phyloP scores from a whole-genome alignment of 1,140 invertebrate species.

The Cherax quadricarinatus region DNA sequence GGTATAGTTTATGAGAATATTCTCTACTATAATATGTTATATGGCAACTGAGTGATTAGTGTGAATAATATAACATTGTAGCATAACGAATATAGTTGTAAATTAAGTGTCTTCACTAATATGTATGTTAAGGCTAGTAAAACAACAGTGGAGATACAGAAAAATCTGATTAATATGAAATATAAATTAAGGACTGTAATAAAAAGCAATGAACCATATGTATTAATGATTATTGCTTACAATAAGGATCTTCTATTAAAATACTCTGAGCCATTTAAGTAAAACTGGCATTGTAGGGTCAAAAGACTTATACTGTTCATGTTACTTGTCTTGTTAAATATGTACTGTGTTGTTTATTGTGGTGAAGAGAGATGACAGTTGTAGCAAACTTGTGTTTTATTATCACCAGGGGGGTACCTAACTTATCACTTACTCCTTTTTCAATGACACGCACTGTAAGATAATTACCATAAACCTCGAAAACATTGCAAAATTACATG shows the following conservation, averaged over 20 bases:
- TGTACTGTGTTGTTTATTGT: constrained; percentile 65
- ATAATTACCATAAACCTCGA: neutral
- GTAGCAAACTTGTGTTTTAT: constrained; percentile 25
- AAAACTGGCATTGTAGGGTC: constrained; percentile 10
- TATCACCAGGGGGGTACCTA: no score
- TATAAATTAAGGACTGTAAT: neutral
- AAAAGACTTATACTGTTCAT: constrained; percentile 33
- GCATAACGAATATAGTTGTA: constrained; percentile 49
- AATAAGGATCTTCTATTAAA: neutral
- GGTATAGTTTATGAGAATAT: constrained; percentile 5
- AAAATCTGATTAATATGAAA: no score
- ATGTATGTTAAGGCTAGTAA: constrained; percentile 24
- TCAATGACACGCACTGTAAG: neutral
- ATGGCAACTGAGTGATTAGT: constrained; percentile 12
- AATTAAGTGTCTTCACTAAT: constrained; percentile 39
- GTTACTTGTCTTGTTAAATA: constrained; percentile 62
- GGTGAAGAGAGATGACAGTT: constrained; percentile 56
- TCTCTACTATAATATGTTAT: constrained; percentile 6
- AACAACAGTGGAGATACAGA: neutral
- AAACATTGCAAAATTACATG: neutral
- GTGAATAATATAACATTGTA: constrained; percentile 32
- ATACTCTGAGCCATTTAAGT: neutral
- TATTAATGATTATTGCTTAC: no score
- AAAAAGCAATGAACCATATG: neutral
- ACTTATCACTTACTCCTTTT: neutral